Conservation (phyloP, 2,888 invertebrate genomes). For the Sacculina carcini region DNA sequence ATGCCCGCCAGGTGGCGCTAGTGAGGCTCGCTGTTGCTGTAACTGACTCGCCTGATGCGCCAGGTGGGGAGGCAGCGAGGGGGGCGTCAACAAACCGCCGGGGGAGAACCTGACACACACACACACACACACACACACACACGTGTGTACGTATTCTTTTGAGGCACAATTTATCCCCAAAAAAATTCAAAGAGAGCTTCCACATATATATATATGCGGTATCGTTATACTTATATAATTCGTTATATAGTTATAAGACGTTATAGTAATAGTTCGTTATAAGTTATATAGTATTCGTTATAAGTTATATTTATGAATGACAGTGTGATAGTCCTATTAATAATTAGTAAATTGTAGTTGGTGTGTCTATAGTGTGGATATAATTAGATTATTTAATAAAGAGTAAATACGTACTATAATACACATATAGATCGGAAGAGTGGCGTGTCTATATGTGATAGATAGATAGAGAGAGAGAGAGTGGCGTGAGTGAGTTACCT, state of each 20-base stretch:
- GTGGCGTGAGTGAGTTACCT: not conserved
- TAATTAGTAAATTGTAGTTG: not conserved
- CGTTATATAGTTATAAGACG: no score
- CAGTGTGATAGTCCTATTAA: not conserved
- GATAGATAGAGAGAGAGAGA: not conserved
- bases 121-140: not conserved
- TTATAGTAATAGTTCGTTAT: no score
- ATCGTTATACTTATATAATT: not conserved
- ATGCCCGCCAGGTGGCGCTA: no score
- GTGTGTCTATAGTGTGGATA: no score
- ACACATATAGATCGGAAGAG: not conserved
- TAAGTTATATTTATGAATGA: not conserved
- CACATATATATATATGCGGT: conserved; percentile 1
- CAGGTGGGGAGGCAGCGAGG: no score
- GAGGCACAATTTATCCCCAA: no score
- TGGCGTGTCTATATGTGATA: not conserved
- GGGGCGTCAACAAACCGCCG: no score
- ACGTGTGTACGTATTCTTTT: not conserved
- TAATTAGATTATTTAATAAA: not conserved
- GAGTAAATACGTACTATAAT: not conserved
- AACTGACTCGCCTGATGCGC: no score
- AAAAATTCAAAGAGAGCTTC: no score
- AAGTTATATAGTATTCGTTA: no score
- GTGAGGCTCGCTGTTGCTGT: no score
- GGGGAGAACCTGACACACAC: not conserved